These are phyloP conservation scores for Craniophora ligustri DNA, from an alignment of 2,888 invertebrate species.

Conservation along the genomic window DNA sequence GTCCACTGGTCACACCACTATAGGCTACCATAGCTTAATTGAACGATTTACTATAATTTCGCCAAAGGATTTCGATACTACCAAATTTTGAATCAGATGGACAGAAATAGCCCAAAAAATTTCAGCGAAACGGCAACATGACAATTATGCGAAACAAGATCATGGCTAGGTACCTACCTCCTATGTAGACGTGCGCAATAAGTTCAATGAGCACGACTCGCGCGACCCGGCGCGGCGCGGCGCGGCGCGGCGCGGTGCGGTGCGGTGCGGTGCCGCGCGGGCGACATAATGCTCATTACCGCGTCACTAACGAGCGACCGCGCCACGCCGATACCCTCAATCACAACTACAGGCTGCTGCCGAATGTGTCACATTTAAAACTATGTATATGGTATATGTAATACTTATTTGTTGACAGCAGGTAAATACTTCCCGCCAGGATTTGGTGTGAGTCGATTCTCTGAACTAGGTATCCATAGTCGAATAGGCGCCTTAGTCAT, in stretches of 20 bases:
- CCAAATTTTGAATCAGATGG: conserved; percentile 15
- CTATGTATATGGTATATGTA: too few relatives aligned
- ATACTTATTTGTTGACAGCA: too few relatives aligned
- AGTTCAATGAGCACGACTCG: conserved; percentile 44
- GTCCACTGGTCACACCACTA: too few relatives aligned
- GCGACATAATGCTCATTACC: conserved; percentile 66
- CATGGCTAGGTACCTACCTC: conserved; percentile 20
- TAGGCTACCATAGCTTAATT: too few relatives aligned
- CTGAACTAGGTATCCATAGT: too few relatives aligned
- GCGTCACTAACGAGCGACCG: conserved; percentile 68
- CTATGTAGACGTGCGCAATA: conserved; percentile 27
- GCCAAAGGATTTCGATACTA: too few relatives aligned
- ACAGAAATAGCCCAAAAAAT: conserved; percentile 44
- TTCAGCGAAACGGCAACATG: conserved; percentile 39
- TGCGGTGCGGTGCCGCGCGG: conserved; percentile 15
- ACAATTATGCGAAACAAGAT: conserved; percentile 48
- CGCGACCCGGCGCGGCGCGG: conserved; percentile 10
- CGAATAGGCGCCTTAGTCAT: too few relatives aligned
- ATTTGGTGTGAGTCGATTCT: too few relatives aligned
- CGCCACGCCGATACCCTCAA: conserved; percentile 65
- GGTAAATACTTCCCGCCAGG: too few relatives aligned
- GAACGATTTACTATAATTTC: too few relatives aligned
- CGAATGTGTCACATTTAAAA: neutral
- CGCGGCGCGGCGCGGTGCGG: conserved; percentile 14
- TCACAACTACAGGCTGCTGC: conserved; percentile 51